Evolutionary conservation across 2,888 invertebrate genomes (phyloP).

Genomic region (Acronicta psi): DNA sequence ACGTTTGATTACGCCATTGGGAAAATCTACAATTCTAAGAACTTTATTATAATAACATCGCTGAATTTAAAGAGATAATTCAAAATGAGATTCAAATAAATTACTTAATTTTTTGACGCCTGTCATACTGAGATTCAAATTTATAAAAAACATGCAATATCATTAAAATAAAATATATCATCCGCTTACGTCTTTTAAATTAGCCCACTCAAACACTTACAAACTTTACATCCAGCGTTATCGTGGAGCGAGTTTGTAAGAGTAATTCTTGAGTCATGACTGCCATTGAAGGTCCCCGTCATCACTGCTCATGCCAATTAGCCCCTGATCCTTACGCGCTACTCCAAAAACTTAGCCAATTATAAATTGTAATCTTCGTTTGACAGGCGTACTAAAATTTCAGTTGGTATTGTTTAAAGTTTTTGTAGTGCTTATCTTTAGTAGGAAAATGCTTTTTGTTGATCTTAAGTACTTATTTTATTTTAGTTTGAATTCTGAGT

Average conservation of each 20-base stretch:
- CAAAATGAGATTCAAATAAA: constrained; percentile 5
- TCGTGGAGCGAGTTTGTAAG: constrained; percentile 71
- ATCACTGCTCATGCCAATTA: constrained; percentile 67
- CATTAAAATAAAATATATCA: no score
- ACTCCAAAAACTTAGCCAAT: constrained; percentile 70
- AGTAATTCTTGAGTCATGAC: constrained; percentile 71
- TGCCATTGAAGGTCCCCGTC: constrained; percentile 59
- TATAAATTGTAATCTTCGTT: constrained; percentile 55
- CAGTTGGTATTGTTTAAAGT: constrained; percentile 13
- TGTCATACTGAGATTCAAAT: constrained; percentile 4
- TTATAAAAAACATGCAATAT: no score
- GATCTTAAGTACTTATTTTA: not conserved
- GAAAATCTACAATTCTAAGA: no score
- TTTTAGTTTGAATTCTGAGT: not conserved
- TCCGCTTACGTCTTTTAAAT: constrained; percentile 31
- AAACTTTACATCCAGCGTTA: constrained; percentile 68
- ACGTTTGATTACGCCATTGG: no score
- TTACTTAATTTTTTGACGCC: not conserved
- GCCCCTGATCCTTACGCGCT: constrained; percentile 57
- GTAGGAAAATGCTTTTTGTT: not conserved
- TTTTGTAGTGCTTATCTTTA: constrained; percentile 6
- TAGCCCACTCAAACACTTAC: constrained; percentile 26
- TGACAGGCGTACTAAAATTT: constrained; percentile 25
- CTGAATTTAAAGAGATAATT: not conserved
- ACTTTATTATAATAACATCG: no score